phyloP scores from a whole-genome alignment of 1,140 invertebrate genomes.

The Brachionus plicatilis region DNA sequence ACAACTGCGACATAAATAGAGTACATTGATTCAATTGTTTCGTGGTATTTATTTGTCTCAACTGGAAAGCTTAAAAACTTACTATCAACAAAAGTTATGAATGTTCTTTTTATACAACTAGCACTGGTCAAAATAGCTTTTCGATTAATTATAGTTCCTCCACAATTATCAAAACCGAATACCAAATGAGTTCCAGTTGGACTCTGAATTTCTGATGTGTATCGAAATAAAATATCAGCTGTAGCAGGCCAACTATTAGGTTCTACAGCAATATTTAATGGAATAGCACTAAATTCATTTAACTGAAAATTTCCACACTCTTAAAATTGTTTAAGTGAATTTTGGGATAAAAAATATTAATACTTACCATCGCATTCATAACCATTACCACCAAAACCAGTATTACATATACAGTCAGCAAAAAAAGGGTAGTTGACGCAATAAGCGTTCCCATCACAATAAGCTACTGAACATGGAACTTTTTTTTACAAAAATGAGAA shows the following conservation, averaged over 20 bases:
- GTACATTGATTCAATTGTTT: neutral
- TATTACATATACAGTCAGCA: neutral
- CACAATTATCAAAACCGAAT: neutral
- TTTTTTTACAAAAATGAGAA: neutral
- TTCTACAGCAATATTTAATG: neutral
- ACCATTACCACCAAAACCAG: neutral
- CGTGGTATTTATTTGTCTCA: neutral
- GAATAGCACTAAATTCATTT: neutral
- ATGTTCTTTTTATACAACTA: neutral
- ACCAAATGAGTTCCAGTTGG: neutral
- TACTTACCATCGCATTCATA: neutral
- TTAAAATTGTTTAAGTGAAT: neutral
- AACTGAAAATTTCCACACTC: neutral
- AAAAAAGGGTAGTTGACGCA: neutral
- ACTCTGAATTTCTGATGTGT: neutral
- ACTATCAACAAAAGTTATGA: neutral
- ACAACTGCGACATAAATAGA: neutral
- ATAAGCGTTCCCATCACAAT: neutral
- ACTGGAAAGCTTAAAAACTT: neutral
- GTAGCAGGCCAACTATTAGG: constrained; percentile 24
- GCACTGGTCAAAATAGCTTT: neutral
- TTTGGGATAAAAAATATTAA: neutral
- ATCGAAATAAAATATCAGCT: neutral
- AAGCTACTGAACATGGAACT: neutral
- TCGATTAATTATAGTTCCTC: neutral